Evolutionary conservation across 2,113 vertebrate species (phyloP).

Genomic region (Amphiprion percula): DNA sequence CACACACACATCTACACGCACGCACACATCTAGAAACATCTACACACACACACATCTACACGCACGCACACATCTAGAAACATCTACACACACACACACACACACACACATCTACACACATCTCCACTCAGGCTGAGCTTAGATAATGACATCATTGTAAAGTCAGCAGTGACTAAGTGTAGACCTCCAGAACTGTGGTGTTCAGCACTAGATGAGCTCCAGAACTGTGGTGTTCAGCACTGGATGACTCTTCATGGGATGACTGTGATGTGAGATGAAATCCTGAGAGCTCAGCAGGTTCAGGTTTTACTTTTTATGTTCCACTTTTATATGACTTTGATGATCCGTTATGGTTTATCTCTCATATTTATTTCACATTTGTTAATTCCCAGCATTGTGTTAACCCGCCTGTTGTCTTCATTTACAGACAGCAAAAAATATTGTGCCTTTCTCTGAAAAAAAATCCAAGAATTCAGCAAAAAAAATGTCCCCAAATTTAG

Average conservation of each 20-base stretch:
- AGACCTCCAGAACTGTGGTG: constrained; percentile 40
- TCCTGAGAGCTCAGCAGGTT: constrained; percentile 51
- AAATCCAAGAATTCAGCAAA: too few relatives aligned
- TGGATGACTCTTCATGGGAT: constrained; percentile 40
- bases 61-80: too few relatives aligned
- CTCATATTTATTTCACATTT: neutral
- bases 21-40: too few relatives aligned
- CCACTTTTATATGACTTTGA: neutral
- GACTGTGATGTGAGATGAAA: constrained; percentile 37
- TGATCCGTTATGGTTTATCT: neutral
- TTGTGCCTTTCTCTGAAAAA: too few relatives aligned
- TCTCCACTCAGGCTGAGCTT: constrained; percentile 27
- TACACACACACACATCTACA: too few relatives aligned
- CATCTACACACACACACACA: too few relatives aligned
- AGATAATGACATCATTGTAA: constrained; percentile 74
- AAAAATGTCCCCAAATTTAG: too few relatives aligned
- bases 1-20: too few relatives aligned
- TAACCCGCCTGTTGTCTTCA: too few relatives aligned
- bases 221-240: constrained; percentile 52
- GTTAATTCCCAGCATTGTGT: neutral
- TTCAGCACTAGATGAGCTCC: constrained; percentile 33
- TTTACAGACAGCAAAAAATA: too few relatives aligned
- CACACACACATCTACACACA: too few relatives aligned
- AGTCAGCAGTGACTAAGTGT: constrained; percentile 73
- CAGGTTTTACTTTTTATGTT: constrained; percentile 5